Evolutionary conservation across 2,888 invertebrate species (phyloP), one percentile per base, ranked within the genome.

Genomic region (Isoperla grammatica): DNA sequence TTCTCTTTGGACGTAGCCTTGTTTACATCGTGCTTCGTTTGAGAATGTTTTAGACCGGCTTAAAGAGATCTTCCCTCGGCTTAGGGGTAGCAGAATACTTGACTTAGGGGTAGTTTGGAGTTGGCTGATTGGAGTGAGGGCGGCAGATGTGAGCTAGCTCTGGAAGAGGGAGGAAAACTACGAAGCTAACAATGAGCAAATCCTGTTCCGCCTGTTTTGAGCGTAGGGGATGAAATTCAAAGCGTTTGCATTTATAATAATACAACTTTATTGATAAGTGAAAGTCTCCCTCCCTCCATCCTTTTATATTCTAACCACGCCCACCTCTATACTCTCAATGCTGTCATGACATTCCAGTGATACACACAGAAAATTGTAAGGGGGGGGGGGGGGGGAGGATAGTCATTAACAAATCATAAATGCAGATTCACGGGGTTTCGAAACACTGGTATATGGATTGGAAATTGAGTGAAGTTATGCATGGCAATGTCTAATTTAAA

Each of bases 131-230:
- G 53, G 37, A 11, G 53, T 37, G 53, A 53, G 53, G 53, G 53
- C 35, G 53, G 53, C 53, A 53, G 53, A 53, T 53, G 53, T 53
- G 39, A 5, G 13, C 37, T 15, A 4, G 2, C 20, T n/a, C 15
- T 12, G 15, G 20, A 17, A 17, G 13, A 2, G 39, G 53, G 29
- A 29, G 29, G 29, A 29, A 29, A 39, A 15, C 19, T 37, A 37
- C 37, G 39, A 37, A 17, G 39, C 53, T 37, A 53, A 53, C 53
- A 53, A 53, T 53, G 53, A 53, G 39, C 53, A 19, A 53, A 53
- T 53, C 53, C 53, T 39, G 53, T 53, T 53, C 53, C 39, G 53
- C 53, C 53, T 53, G 35, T 49, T 53, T 53, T 50, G 20, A 39
- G 39, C 37, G 37, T 19, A 50, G 39, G 20, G 53, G 53, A 39